Percentiles rank a stretch among this genome's conserved stretches.
Conservation (phyloP, 1,140 invertebrate species). For the Callitettix versicolor region DNA sequence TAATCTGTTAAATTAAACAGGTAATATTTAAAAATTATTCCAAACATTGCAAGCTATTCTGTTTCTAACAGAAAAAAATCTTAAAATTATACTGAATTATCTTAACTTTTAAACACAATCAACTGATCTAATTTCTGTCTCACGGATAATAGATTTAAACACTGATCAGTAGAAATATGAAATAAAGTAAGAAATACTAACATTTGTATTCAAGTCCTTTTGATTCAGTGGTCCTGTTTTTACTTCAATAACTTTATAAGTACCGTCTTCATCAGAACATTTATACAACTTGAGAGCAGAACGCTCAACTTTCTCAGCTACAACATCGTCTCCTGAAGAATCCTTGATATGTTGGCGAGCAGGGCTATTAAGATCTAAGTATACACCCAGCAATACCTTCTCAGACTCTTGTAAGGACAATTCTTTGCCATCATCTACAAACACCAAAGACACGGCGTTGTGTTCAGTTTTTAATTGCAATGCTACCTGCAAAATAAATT, state of each 20-base stretch:
- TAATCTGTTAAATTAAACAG: not conserved
- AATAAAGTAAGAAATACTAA: conserved; percentile 31
- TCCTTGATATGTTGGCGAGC: conserved; percentile 22
- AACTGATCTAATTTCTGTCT: too few species aligned
- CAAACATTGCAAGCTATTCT: too few species aligned
- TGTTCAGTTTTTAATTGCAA: conserved; percentile 33
- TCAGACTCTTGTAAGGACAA: conserved; percentile 52
- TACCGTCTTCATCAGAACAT: conserved; percentile 65
- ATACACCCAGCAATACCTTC: conserved; percentile 51
- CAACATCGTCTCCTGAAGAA: conserved; percentile 30
- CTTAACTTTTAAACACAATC: too few species aligned
- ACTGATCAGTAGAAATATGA: not conserved
- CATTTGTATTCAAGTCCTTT: conserved; percentile 64
- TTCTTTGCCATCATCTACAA: conserved; percentile 81
- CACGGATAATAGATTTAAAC: too few species aligned
- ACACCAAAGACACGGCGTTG: conserved; percentile 45
- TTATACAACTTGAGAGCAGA: conserved; percentile 48
- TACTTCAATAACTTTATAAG: conserved; percentile 76
- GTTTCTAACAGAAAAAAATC: too few species aligned
- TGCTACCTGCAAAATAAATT: conserved; percentile 31
- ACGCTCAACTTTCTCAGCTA: conserved; percentile 33
- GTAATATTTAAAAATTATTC: too few species aligned
- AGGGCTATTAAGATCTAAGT: conserved; percentile 50
- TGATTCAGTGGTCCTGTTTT: conserved; percentile 74
- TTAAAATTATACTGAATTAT: too few species aligned